Evolutionary conservation across 2,113 vertebrate species (phyloP).

Genomic region (Corythaixoides concolor): DNA sequence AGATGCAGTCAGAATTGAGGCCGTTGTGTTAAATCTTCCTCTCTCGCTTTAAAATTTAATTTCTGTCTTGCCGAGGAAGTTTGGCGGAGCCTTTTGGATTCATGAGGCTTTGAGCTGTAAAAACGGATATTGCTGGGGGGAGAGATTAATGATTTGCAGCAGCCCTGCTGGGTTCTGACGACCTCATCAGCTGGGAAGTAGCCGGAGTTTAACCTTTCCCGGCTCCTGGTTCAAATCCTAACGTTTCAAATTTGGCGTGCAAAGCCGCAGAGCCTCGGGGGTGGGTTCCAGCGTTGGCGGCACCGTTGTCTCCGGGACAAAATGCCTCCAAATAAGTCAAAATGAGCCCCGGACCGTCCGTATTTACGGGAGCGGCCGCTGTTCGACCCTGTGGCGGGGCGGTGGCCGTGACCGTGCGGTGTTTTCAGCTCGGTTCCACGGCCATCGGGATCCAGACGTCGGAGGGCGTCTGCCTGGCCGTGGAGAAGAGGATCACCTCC

Average conservation of each 20-base stretch:
- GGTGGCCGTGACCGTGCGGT: neutral
- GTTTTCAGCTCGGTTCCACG: slow-evolving; percentile 91
- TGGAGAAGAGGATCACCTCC: slow-evolving; percentile 98
- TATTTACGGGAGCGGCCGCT: rapidly evolving
- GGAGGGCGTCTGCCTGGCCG: slow-evolving; percentile 95
- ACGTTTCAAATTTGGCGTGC: neutral
- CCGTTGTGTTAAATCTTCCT: neutral
- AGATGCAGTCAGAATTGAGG: neutral
- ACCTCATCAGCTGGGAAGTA: neutral
- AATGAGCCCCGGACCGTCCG: rapidly evolving
- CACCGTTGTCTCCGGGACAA: neutral
- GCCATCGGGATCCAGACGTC: slow-evolving; percentile 98
- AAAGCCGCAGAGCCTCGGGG: rapidly evolving
- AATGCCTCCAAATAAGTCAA: neutral
- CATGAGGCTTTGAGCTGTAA: neutral
- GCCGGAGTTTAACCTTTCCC: neutral
- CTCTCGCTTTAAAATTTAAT: neutral
- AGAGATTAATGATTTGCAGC: neutral
- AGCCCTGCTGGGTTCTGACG: neutral
- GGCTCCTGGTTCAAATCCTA: neutral
- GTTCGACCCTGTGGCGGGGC: rapidly evolving
- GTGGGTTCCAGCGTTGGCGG: neutral
- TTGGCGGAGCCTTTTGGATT: neutral
- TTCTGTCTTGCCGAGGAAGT: neutral
- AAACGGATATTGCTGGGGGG: neutral